Evolutionary conservation across 2,113 vertebrate genomes (phyloP), one percentile per base, ranked within the genome.

Genomic region (Atrichornis clamosus): DNA sequence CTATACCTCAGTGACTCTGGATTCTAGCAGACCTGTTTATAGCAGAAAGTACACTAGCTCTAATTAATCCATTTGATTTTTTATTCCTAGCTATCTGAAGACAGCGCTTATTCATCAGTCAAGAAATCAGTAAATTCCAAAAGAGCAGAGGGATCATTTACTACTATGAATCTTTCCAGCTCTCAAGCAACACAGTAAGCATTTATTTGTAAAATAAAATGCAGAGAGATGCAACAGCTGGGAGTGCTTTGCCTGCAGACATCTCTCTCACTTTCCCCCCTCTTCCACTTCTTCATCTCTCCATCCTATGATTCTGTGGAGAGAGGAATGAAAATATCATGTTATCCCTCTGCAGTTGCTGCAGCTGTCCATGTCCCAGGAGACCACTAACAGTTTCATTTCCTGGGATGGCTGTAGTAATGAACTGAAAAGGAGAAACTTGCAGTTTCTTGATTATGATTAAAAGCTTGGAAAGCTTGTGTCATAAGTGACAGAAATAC

Each of bases 11-110:
- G 50, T 60, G n/a, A 47, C 49, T 84, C 33, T 65, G 56, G 32
- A 75, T 90, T 74, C 30, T 52, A 69, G 50, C 37, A 87, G 19
- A 58, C 14, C 7, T 65, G 9, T 65, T 87, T 74, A 52, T 64
- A 78, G 37, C 33, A 78, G 64, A 88, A 84, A 82, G 69, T 41
- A 42, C 24, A 23, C n/a, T n/a, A 67, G 16, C 16, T 70, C 28
- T 87, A 52, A 64, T 84, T 64, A 76, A 75, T 84, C 58, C 0
- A 44, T 60, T 24, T 81, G 21, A 17, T 82, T 84, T 78, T 79
- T 89, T 82, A 60, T 84, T 95, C 91, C 72, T 95, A 98, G 98
- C 41, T 95, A 91, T 95, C 87, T 94, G 96, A 96, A 76, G 84
- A 72, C 33, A 86, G 52, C 15, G 84, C 52, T 58, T 79, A 18